phyloP scores from a whole-genome alignment of 2,888 invertebrate species.

The Dryobota labecula region DNA sequence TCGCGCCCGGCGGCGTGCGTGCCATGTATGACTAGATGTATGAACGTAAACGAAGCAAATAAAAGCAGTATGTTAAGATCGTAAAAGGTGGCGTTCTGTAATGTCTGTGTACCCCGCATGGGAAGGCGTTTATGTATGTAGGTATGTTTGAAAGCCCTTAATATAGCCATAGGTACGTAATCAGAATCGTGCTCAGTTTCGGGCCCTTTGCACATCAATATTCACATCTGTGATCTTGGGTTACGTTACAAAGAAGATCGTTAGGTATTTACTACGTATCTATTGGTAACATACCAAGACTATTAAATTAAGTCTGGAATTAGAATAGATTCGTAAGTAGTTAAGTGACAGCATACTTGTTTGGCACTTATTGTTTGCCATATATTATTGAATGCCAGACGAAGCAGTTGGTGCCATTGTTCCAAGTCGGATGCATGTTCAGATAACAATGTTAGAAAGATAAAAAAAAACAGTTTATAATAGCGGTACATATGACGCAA shows the following conservation, averaged over 20 bases:
- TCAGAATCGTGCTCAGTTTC: background rate
- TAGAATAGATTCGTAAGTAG: slow-evolving; percentile 17
- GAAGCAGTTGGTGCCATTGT: slow-evolving; percentile 5
- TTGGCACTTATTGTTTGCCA: slow-evolving; percentile 6
- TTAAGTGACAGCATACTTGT: background rate
- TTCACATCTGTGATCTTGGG: background rate
- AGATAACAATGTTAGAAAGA: background rate
- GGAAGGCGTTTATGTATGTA: background rate
- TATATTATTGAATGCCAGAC: background rate
- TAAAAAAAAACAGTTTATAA: no score
- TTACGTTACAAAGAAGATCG: background rate
- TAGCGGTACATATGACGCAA: no score
- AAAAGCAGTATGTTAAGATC: background rate
- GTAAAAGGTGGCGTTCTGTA: background rate
- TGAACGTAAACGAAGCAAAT: background rate
- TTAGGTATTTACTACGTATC: background rate
- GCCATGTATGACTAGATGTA: no score
- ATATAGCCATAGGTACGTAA: background rate
- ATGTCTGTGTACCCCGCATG: background rate
- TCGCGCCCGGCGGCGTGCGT: background rate
- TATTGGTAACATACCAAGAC: background rate
- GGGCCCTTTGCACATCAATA: background rate
- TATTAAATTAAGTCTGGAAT: slow-evolving; percentile 9
- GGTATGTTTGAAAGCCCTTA: no score
- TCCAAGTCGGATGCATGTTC: background rate